phyloP scores from a whole-genome alignment of 2,888 invertebrate species.

The Carterocephalus palaemon region DNA sequence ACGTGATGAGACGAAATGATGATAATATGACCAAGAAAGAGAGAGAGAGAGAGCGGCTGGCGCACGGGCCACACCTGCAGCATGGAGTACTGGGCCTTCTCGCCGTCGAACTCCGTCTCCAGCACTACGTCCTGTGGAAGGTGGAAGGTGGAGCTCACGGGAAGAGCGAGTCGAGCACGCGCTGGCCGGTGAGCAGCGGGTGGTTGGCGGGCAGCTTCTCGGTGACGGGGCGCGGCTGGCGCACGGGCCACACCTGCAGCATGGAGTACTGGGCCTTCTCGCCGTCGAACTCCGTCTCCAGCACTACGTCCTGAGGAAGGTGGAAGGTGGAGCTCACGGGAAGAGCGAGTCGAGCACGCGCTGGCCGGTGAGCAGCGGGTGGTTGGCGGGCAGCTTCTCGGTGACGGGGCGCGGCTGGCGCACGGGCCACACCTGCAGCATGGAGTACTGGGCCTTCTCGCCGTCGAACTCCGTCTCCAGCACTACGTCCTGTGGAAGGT shows the following conservation, averaged over 20 bases:
- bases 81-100: too few relatives aligned
- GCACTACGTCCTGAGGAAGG: slow-evolving; percentile 87
- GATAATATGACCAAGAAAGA: not conserved
- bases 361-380: slow-evolving; percentile 98
- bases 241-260: slow-evolving; percentile 99
- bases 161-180: slow-evolving; percentile 98
- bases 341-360: slow-evolving; percentile 98
- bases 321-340: slow-evolving; percentile 83
- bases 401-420: slow-evolving; percentile 97
- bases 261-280: slow-evolving; percentile 94
- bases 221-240: slow-evolving; percentile 96
- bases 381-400: slow-evolving; percentile 99
- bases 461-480: slow-evolving; percentile 99
- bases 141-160: slow-evolving; percentile 82
- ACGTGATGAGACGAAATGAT: not conserved
- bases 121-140: too few relatives aligned
- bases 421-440: slow-evolving; percentile 99
- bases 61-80: too few relatives aligned
- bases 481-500: slow-evolving; percentile 86
- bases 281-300: slow-evolving; percentile 99
- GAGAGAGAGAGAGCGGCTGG: not conserved
- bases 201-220: slow-evolving; percentile 99
- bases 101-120: too few relatives aligned
- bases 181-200: slow-evolving; percentile 98
- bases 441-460: slow-evolving; percentile 92